Percentiles rank a stretch among this genome's conserved stretches.
These are phyloP conservation scores for Brevimyrus niger DNA, from an alignment of 2,113 vertebrate species.

Conservation along the genomic window DNA sequence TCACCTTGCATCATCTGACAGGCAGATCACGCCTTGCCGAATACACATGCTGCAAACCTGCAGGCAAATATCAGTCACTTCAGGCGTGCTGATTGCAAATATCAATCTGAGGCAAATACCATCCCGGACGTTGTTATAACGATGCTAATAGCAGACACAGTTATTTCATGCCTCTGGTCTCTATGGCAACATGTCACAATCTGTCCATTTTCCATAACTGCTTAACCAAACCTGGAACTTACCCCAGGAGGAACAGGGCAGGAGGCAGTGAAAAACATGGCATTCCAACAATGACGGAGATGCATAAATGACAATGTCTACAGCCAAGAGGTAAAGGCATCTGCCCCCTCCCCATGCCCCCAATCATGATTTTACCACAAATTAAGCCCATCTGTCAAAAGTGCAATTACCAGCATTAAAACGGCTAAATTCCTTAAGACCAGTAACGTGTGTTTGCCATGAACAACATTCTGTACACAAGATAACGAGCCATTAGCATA, in stretches of 20 bases:
- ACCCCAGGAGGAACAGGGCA: background rate
- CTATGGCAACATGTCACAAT: background rate
- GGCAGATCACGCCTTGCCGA: background rate
- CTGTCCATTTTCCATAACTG: background rate
- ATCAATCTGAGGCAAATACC: background rate
- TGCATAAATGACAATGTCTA: background rate
- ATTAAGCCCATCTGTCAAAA: slow-evolving; percentile 48
- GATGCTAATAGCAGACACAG: background rate
- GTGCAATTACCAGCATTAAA: slow-evolving; percentile 56
- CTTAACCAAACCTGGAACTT: background rate
- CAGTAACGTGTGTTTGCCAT: slow-evolving; percentile 56
- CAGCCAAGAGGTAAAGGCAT: background rate
- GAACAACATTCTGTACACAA: slow-evolving; percentile 60
- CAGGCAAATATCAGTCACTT: background rate
- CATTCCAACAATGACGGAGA: background rate
- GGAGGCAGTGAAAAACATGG: background rate
- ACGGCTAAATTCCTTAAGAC: slow-evolving; percentile 57
- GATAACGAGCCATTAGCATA: slow-evolving; percentile 64
- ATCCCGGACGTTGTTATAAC: background rate
- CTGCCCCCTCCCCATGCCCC: background rate
- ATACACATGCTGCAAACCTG: background rate
- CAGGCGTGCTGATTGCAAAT: background rate
- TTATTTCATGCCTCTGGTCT: background rate
- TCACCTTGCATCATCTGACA: background rate
- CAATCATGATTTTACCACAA: slow-evolving; percentile 14